Base-by-base conservation (phyloP, 2,113 vertebrate species). In the Notarius lentiginosus region DNA sequence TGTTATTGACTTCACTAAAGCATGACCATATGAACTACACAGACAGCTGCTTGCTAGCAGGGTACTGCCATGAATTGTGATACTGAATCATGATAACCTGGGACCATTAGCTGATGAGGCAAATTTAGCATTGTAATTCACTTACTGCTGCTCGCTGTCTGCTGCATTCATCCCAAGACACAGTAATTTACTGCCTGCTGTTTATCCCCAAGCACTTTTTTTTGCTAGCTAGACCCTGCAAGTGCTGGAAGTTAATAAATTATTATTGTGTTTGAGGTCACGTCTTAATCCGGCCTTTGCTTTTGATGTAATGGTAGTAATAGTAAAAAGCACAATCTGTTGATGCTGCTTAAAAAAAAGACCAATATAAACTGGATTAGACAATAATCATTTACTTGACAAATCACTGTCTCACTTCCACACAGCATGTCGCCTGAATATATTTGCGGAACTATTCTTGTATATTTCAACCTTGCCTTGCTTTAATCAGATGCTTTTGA, bases 31-130 rank as follows among this genome's bases (percentile, higher is more conserved):
- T 34, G 49, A 34, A 63, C 76, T 56, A 55, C 66, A 51, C 53
- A 30, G 77, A 73, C 83, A 85, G 68, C 83, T 65, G 84, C 79
- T 82, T 47, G 24, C 27, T 27, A 60, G 65, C 34, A 47, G 79
- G 85, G 85, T 73, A 34, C 55, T 81, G 85, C 65, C 79, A 60
- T n/a, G 24, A 24, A 81, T 55, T 11, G 20, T 9, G 8, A 22
- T 81, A 66, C 76, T 89, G 84, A 56, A 84, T 88, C 87, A 82
- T 83, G 84, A 84, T 56, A 82, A 83, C 83, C 82, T 30, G 14
- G 30, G 30, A 30, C 60, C 81, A 76, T 61, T 86, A 66, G 84
- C 85, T 81, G 70, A 88, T 55, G 30, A 73, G 85, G 87, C 77
- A 79, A 70, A 85, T 84, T 56, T 77, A 82, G 85, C 27, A 47